Evolutionary conservation across 2,888 invertebrate genomes (phyloP), one percentile per base, ranked within the genome.

Genomic region (Nemapogon koenigi): DNA sequence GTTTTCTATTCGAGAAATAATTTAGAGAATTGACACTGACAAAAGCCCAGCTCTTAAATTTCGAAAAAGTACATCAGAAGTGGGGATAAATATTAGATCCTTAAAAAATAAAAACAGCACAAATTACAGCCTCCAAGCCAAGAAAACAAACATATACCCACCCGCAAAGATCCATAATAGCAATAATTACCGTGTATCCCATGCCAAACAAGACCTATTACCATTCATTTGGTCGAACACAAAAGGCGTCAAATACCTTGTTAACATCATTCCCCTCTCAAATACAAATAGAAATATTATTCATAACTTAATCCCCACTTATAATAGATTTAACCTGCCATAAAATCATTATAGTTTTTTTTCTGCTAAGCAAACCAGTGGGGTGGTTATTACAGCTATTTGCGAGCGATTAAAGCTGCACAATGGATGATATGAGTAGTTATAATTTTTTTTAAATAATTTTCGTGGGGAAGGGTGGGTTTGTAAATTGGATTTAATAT

Each of bases 321-420:
- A 73, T 69, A 75, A 75, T 73, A 68, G 69, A 72, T 69, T 72
- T 72, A 76, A 78, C 76, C 69, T 75, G 73, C 66, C 72, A 73
- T 75, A 66, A 76, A 76, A 75, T 75, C 71, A 72, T 72, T 69
- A 65, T 63, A 53, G 50, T 61, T 67, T 67, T 66, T 38, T 36
- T 38, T 64, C 66, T 65, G 57, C 53, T 48, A 46, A 45, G 57
- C 64, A 67, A 69, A 70, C 57, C 59, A 53, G 57, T 64, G 62
- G 72, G 73, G 72, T 66, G 51, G 32, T 28, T 33, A 33, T 65
- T 68, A 62, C 58, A 66, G 55, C 59, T 54, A 51, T 62, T 62
- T 58, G 62, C 44, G 26, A 33, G n/a, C 75, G 75, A 71, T 75
- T 71, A 63, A 51, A 53, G 60, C 54, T 51, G 46, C 56, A 76